Percentiles rank a stretch among this genome's conserved stretches.
Evolutionary conservation across 2,797 vertebrate genomes (phyloP).

Genomic region (Acanthurus tractus): DNA sequence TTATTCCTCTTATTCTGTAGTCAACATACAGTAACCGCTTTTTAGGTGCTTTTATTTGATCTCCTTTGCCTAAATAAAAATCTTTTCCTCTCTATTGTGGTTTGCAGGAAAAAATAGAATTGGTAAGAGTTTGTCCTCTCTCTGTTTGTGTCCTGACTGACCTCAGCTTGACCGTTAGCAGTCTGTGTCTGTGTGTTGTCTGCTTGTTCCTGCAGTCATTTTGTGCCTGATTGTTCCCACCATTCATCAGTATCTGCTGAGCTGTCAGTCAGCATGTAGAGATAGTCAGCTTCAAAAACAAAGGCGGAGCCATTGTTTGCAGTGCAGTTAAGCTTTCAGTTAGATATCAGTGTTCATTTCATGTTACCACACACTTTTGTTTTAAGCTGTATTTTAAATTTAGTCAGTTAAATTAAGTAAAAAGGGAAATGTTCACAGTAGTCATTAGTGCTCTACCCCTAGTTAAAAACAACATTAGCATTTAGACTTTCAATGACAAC

Average conservation of each 20-base stretch:
- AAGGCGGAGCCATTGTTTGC: slow-evolving; percentile 51
- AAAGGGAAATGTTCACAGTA: slow-evolving; percentile 18
- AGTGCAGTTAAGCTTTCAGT: slow-evolving; percentile 26
- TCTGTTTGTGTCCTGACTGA: slow-evolving; percentile 57
- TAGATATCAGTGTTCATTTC: slow-evolving; percentile 27
- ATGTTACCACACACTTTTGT: slow-evolving; percentile 3
- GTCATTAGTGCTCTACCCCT: slow-evolving; percentile 28
- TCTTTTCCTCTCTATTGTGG: slow-evolving; percentile 71
- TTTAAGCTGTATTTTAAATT: neutral
- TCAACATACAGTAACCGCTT: slow-evolving; percentile 12
- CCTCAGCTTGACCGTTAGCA: slow-evolving; percentile 62
- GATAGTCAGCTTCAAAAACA: slow-evolving; percentile 47
- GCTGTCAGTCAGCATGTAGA: slow-evolving; percentile 61
- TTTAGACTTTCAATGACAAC: neutral
- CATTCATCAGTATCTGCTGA: slow-evolving; percentile 69
- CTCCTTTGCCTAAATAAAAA: slow-evolving; percentile 64
- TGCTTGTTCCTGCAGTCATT: slow-evolving; percentile 51
- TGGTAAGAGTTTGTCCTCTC: slow-evolving; percentile 85
- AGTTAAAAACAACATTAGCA: slow-evolving; percentile 24
- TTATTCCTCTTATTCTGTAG: neutral
- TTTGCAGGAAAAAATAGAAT: slow-evolving; percentile 92
- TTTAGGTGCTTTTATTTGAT: slow-evolving; percentile 39
- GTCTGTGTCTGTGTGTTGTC: slow-evolving; percentile 57
- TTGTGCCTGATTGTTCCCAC: slow-evolving; percentile 62
- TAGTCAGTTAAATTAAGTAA: neutral